A percentile compares a stretch with the other conserved stretches of the same genome.
phyloP scores from a whole-genome alignment of 2,113 vertebrate genomes.

The Stercorarius parasiticus region DNA sequence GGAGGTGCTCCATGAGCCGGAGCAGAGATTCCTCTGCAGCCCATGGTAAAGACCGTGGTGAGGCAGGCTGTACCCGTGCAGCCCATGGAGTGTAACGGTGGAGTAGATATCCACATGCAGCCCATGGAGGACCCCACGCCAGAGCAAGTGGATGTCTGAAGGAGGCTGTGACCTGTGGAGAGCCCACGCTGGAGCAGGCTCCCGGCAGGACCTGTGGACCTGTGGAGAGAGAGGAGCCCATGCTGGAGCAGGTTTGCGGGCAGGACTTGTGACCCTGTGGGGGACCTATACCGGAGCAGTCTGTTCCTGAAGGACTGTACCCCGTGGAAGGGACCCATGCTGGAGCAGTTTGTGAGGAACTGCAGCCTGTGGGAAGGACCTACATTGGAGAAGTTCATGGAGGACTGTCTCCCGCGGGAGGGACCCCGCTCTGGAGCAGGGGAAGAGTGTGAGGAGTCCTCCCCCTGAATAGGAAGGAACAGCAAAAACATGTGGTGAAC shows the following conservation, averaged over 20 bases:
- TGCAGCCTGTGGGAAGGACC: not conserved
- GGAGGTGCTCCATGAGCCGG: not conserved
- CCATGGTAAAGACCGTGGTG: not conserved
- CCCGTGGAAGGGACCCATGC: not conserved
- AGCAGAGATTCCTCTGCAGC: not conserved
- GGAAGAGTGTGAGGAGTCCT: not conserved
- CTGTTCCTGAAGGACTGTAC: not conserved
- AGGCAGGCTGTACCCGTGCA: not conserved
- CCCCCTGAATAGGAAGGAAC: not conserved
- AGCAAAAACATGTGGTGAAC: not conserved
- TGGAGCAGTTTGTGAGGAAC: not conserved
- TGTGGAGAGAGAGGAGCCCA: not conserved
- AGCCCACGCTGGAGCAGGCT: not conserved
- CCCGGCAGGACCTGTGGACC: not conserved
- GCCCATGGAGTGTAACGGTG: not conserved
- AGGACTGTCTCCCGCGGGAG: not conserved
- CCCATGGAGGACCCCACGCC: not conserved
- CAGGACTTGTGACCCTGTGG: not conserved
- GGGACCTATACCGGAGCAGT: not conserved
- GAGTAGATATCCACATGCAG: not conserved
- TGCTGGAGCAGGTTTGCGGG: not conserved
- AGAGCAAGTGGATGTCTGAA: not conserved
- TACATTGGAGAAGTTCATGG: accelerated
- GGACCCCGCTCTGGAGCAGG: not conserved
- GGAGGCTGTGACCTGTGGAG: not conserved